Evolutionary conservation across 2,113 vertebrate species (phyloP).

Genomic region (Clarias macrocephalus): DNA sequence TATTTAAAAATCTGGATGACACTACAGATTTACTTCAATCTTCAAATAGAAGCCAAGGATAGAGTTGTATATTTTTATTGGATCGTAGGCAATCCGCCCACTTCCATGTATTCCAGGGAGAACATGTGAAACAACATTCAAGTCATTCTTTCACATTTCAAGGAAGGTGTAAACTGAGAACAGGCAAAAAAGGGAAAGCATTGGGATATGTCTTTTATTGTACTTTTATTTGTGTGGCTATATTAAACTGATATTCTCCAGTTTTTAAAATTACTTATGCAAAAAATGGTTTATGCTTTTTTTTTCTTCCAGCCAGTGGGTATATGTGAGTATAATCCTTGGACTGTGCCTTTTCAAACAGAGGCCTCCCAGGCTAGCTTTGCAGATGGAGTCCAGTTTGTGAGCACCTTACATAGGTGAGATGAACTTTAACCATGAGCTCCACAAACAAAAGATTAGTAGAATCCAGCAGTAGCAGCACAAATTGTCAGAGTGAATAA

Average conservation of each 20-base stretch:
- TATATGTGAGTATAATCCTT: conserved; percentile 53
- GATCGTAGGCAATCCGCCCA: background rate
- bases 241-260: background rate
- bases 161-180: background rate
- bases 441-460: background rate
- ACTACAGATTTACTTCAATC: background rate
- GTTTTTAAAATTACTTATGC: background rate
- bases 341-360: conserved; percentile 57
- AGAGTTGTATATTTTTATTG: background rate
- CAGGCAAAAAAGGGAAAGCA: background rate
- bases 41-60: background rate
- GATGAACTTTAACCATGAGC: conserved; percentile 53
- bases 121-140: background rate
- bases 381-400: conserved; percentile 57
- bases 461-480: background rate
- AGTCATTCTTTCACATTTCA: background rate
- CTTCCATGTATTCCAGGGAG: background rate
- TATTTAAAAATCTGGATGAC: background rate
- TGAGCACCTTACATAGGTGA: conserved; percentile 63
- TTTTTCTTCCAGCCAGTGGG: conserved; percentile 69
- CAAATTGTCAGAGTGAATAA: background rate
- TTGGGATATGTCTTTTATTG: no score
- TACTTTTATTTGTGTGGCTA: background rate
- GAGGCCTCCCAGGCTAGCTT: conserved; percentile 49
- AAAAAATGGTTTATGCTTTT: conserved; percentile 51